A percentile compares a stretch with the other conserved stretches of the same genome.
Evolutionary conservation across 2,888 invertebrate species (phyloP).

Genomic region (Melanostoma scalare): DNA sequence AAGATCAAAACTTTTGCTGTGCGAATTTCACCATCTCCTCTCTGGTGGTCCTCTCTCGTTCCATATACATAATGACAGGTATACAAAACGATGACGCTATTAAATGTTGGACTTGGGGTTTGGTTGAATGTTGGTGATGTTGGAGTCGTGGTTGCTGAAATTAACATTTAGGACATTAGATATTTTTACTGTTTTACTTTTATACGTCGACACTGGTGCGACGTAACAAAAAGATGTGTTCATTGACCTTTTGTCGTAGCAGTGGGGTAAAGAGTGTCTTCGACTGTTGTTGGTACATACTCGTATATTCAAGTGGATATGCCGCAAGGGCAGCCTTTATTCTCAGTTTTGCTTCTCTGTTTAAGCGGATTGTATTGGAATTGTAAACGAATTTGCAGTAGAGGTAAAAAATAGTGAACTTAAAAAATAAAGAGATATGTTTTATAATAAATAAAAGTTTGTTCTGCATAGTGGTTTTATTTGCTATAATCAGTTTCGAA

Average conservation of each 20-base stretch:
- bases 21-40: slow-evolving; percentile 11
- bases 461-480: too few relatives aligned
- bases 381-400: too few relatives aligned
- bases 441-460: too few relatives aligned
- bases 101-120: slow-evolving; percentile 30
- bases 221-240: slow-evolving; percentile 49
- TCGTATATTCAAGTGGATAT: too few relatives aligned
- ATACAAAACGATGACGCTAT: slow-evolving; percentile 7
- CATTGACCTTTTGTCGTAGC: slow-evolving; percentile 56
- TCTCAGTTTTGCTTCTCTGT: too few relatives aligned
- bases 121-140: slow-evolving; percentile 13
- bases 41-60: background rate
- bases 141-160: slow-evolving; percentile 36
- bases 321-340: too few relatives aligned
- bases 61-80: background rate
- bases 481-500: too few relatives aligned
- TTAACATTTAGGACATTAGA: slow-evolving; percentile 51
- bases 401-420: too few relatives aligned
- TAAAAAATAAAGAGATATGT: too few relatives aligned
- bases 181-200: background rate
- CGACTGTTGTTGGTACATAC: too few relatives aligned
- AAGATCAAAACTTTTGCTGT: slow-evolving; percentile 50
- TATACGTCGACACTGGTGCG: background rate
- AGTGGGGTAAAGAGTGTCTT: background rate
- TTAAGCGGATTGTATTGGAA: too few relatives aligned